Base-by-base conservation (phyloP, 2,113 vertebrate genomes). In the Laterallus jamaicensis region DNA sequence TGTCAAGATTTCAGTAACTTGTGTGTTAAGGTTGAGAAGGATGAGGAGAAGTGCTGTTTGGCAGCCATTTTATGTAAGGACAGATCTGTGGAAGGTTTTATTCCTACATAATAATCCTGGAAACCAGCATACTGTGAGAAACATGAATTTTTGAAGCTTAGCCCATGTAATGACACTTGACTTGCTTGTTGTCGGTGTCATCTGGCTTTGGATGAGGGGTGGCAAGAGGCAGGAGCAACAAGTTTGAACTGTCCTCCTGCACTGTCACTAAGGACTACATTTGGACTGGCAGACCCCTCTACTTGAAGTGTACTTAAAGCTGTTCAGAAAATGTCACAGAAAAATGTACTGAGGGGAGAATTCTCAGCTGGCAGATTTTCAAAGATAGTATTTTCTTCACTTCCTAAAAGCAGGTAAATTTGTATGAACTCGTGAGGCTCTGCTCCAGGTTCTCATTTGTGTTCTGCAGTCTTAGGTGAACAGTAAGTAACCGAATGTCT, bases 401-500 rank as follows among this genome's bases (percentile, higher is more conserved):
- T 55, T 31, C 6, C 28, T 86, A 39, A 19, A 50, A 40, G 4
- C 18, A 49, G 31, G 50, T 44, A 35, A 17, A 21, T 68, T 39
- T 64, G 11, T 19, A n/a, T 15, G 13, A 50, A 12, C 10, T 71
- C 42, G 0, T 12, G 31, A 26, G 24, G 7, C 12, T 59, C 32
- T 64, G 28, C 25, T 76, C 2, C 49, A 44, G n/a, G 29, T n/a
- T 86, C 75, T 73, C 14, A 9, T 55, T 71, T 19, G 20, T 42
- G 6, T 49, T 68, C 62, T 90, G 60, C 25, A 32, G 1, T 35
- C 17, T 42, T 26, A 28, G 39, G 37, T 16, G 12, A 31, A 5
- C 58, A 68, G 0, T 4, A 5, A 71, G 2, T 68, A 47, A n/a
- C 4, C 28, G 12, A 79, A 82, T 19, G 2, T 11, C 24, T 2